Conservation (phyloP, 2,797 vertebrate genomes). For the Sebastes taczanowskii region DNA sequence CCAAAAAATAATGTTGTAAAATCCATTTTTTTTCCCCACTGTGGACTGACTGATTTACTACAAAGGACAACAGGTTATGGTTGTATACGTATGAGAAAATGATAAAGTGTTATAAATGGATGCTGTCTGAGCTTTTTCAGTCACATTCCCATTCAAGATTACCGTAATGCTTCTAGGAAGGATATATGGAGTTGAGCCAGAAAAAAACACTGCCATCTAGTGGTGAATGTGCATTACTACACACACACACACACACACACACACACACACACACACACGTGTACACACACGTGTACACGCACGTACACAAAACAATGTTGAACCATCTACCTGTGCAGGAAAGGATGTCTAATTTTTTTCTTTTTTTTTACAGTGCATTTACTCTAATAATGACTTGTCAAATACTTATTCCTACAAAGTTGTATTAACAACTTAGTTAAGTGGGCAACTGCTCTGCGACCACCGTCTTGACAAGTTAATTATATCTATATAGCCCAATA, state of each 20-base stretch:
- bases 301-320: background rate
- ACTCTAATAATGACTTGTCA: background rate
- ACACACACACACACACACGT: background rate
- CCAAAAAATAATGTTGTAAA: background rate
- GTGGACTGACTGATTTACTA: background rate
- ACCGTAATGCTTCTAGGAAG: constrained; percentile 36
- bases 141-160: constrained; percentile 46
- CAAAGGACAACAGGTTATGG: background rate
- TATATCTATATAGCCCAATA: background rate
- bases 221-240: constrained; percentile 28
- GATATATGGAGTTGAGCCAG: constrained; percentile 2
- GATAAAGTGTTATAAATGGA: background rate
- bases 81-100: background rate
- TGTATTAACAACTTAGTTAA: background rate
- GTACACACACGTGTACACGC: no score
- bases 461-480: no score
- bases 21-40: background rate
- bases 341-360: background rate
- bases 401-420: background rate
- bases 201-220: constrained; percentile 48
- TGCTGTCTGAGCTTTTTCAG: background rate
- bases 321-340: background rate
- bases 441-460: background rate
- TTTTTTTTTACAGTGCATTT: background rate
- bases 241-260: background rate